Evolutionary conservation across 2,797 vertebrate species (phyloP).

Genomic region (Sebastes diaconus): DNA sequence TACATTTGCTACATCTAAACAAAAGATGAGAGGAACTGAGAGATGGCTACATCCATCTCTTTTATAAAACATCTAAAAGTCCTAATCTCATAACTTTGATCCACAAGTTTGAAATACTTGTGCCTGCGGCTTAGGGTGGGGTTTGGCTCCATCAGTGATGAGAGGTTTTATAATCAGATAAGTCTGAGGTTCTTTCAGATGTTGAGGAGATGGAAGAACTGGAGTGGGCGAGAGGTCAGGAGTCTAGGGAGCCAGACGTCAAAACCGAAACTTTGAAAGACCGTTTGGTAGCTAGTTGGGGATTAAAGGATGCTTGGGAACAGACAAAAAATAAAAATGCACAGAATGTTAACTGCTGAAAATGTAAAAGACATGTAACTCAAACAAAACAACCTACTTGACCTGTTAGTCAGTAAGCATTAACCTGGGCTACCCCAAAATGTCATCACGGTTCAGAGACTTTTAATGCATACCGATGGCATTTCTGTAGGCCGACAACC

Average conservation of each 20-base stretch:
- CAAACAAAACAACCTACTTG: neutral
- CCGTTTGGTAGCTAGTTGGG: neutral
- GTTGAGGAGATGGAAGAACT: conserved; percentile 26
- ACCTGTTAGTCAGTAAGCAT: neutral
- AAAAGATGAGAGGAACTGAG: neutral
- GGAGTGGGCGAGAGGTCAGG: conserved; percentile 20
- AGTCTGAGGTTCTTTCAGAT: conserved; percentile 53
- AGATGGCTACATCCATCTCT: neutral
- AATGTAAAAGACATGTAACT: neutral
- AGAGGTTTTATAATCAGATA: conserved; percentile 60
- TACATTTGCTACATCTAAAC: neutral
- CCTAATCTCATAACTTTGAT: conserved; percentile 58
- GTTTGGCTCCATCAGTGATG: conserved; percentile 48
- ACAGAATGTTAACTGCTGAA: neutral
- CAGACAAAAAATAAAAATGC: neutral
- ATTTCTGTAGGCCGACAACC: conserved; percentile 24
- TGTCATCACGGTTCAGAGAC: conserved; percentile 41
- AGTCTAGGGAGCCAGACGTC: conserved; percentile 27
- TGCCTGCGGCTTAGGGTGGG: conserved; percentile 29
- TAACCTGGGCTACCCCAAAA: neutral
- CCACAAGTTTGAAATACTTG: conserved; percentile 34
- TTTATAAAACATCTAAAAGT: conserved; percentile 10
- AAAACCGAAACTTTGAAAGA: neutral
- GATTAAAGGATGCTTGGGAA: neutral
- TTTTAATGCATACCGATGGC: conserved; percentile 33